A percentile compares a stretch with the other conserved stretches of the same genome.
Conservation (phyloP, 2,113 vertebrate species). For the Lanius collurio region DNA sequence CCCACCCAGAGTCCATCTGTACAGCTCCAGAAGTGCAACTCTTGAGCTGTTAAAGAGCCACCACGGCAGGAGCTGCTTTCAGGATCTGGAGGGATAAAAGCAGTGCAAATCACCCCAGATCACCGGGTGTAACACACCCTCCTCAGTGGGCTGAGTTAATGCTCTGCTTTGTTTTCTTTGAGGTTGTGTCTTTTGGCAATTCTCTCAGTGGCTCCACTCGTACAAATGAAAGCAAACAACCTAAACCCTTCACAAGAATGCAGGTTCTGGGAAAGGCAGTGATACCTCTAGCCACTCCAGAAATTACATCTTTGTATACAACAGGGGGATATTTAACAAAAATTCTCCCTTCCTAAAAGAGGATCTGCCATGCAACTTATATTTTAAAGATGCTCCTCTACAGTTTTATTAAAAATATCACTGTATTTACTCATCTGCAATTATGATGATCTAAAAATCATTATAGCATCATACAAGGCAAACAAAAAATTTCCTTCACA, state of each 20-base stretch:
- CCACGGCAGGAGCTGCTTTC: not conserved
- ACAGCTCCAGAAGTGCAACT: not conserved
- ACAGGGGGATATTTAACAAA: not conserved
- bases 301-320: not conserved
- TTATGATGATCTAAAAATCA: not conserved
- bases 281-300: not conserved
- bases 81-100: not conserved
- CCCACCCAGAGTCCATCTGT: not conserved
- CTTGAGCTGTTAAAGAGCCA: not conserved
- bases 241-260: not conserved
- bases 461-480: not conserved
- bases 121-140: not conserved
- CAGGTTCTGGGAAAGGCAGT: not conserved
- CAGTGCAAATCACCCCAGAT: fast-evolving
- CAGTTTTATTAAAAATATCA: not conserved
- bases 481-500: not conserved
- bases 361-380: fast-evolving
- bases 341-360: not conserved
- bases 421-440: not conserved
- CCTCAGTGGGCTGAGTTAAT: not conserved
- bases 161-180: not conserved
- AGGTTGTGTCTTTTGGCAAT: not conserved
- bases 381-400: not conserved
- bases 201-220: not conserved
- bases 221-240: not conserved